These are phyloP conservation scores for Engraulis encrasicolus DNA, from an alignment of 2,113 vertebrate genomes.

Conservation along the genomic window DNA sequence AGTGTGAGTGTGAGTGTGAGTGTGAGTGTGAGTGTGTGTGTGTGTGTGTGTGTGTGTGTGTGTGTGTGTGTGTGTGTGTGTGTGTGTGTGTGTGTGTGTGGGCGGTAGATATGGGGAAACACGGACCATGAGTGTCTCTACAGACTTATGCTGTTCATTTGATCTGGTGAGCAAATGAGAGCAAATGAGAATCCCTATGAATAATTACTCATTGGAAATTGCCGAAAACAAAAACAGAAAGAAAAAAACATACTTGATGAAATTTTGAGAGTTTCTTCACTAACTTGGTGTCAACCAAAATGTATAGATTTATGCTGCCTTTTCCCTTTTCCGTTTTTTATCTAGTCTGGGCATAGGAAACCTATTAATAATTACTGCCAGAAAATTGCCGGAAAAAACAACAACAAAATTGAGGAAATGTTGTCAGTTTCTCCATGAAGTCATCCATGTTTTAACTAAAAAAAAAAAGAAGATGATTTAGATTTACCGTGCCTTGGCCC, in stretches of 20 bases:
- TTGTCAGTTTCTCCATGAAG: no score
- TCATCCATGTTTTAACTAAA: no score
- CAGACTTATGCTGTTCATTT: neutral
- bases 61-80: conserved; percentile 34
- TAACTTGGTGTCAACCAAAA: neutral
- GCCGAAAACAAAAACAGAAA: no score
- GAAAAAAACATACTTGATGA: conserved; percentile 13
- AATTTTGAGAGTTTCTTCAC: neutral
- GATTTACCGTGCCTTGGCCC: no score
- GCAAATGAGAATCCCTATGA: neutral
- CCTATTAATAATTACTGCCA: no score
- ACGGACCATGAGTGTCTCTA: neutral
- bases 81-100: no score
- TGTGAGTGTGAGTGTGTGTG: no score
- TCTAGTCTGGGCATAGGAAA: neutral
- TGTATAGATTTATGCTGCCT: neutral
- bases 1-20: conserved; percentile 55
- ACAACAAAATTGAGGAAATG: no score
- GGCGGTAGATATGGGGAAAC: no score
- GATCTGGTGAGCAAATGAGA: neutral
- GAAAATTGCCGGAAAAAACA: no score
- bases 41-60: conserved; percentile 47
- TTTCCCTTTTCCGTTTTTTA: neutral
- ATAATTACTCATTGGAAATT: neutral
- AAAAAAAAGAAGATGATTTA: no score